Evolutionary conservation across 2,888 invertebrate species (phyloP).

Genomic region (Ceratothoa steindachneri): DNA sequence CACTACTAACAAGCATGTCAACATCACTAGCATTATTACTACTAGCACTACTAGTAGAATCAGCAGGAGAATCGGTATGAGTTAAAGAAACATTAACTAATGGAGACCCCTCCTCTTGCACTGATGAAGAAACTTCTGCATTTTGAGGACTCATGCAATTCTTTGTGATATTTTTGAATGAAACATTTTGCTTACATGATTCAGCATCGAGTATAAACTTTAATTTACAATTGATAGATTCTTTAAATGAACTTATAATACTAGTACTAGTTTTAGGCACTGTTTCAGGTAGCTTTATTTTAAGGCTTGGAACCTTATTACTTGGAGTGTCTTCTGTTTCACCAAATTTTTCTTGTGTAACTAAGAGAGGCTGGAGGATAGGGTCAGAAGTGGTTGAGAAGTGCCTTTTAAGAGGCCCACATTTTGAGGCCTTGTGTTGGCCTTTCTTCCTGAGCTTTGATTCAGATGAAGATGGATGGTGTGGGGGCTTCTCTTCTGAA

Average conservation of each 20-base stretch:
- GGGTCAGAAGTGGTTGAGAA: not conserved
- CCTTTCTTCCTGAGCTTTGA: not conserved
- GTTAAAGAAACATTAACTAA: not conserved
- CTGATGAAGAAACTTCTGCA: constrained; percentile 25
- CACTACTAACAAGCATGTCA: not conserved
- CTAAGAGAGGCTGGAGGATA: not conserved
- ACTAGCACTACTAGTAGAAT: not conserved
- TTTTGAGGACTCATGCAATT: constrained; percentile 23
- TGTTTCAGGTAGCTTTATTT: constrained; percentile 40
- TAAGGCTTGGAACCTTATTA: constrained; percentile 38
- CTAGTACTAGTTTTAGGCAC: constrained; percentile 27
- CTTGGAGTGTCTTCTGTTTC: not conserved
- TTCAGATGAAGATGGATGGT: not conserved
- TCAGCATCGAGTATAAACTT: not conserved
- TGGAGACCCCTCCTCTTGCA: constrained; percentile 16
- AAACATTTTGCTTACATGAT: not conserved
- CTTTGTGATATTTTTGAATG: not conserved
- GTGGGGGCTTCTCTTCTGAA: constrained; percentile 17
- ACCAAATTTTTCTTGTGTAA: not conserved
- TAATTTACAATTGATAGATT: not conserved
- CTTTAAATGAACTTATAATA: not conserved
- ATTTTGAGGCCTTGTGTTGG: not conserved
- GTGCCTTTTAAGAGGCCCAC: not conserved
- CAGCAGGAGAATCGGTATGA: not conserved
- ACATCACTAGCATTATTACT: not conserved